Base-by-base conservation (phyloP, 2,888 invertebrate species). In the Hipparchia semele region DNA sequence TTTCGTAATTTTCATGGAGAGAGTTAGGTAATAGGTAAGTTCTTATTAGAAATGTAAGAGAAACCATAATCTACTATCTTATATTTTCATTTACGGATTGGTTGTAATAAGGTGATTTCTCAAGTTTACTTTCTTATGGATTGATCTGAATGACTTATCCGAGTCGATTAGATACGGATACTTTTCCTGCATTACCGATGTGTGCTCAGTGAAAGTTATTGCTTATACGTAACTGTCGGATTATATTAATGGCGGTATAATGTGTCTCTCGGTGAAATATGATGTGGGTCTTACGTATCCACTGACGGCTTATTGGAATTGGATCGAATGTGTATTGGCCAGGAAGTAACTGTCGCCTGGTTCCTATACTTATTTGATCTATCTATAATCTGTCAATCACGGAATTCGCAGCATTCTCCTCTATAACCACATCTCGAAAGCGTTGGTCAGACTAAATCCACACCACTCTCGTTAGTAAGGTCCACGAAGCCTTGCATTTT, bases 121-220 rank as follows among this genome's bases (percentile, higher is more conserved):
- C 10, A 39, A 60, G 33, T 60, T 60, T 33, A 60, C 59, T 33
- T 60, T 33, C 23, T 33, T 70, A 72, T 51, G 23, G 54, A 70
- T 61, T 54, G 72, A 68, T 67, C 73, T 73, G 74, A 73, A 76
- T 75, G 75, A 76, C 75, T 77, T 77, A 80, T 78, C 78, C 33
- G 68, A 70, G 54, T 59, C 75, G 79, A 83, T 83, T 81, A 79
- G 82, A 81, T 79, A 81, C 74, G 78, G 78, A 76, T 69, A 70
- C 64, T 74, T 74, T 80, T 80, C 79, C 78, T 78, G 77, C 77
- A 77, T 76, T 75, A 73, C 78, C 78, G 80, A 79, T 80, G 77
- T 78, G 66, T 68, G 65, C 60, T 60, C 74, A 77, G 80, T 77
- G 80, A 80, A 81, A 81, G 80, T 79, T 62, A 74, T 72, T 54